Conservation (phyloP, 2,888 invertebrate genomes). For the Campoletis raptor region DNA sequence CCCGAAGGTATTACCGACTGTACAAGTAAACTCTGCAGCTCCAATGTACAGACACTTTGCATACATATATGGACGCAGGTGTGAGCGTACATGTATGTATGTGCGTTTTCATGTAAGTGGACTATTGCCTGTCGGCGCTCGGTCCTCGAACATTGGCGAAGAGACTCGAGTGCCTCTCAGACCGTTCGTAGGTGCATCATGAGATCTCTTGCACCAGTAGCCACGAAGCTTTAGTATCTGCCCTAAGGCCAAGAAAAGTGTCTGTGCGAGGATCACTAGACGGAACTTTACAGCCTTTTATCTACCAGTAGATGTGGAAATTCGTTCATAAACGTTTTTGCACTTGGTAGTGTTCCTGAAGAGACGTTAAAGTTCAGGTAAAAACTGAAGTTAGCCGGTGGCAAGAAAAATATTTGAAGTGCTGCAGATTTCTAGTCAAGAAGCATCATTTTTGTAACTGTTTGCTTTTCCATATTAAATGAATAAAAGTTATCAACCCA, state of each 20-base stretch:
- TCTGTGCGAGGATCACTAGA: constrained; percentile 54
- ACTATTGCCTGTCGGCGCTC: constrained; percentile 52
- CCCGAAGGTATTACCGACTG: constrained; percentile 76
- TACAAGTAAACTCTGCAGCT: constrained; percentile 71
- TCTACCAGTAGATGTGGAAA: constrained; percentile 50
- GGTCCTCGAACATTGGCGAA: constrained; percentile 50
- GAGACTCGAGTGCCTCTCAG: constrained; percentile 43
- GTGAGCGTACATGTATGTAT: constrained; percentile 1
- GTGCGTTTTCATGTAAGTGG: constrained; percentile 41
- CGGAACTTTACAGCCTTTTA: constrained; percentile 53
- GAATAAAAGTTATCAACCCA: neutral
- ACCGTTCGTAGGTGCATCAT: constrained; percentile 51
- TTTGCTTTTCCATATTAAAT: neutral
- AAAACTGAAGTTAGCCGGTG: constrained; percentile 19
- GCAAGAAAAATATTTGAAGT: constrained; percentile 19
- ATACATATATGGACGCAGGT: constrained; percentile 8
- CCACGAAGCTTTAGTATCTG: constrained; percentile 40
- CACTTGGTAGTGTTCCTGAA: constrained; percentile 12
- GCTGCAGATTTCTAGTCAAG: neutral
- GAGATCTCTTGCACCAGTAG: constrained; percentile 27
- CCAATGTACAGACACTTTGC: constrained; percentile 28
- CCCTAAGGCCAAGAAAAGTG: constrained; percentile 60
- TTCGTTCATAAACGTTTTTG: constrained; percentile 49
- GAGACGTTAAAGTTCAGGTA: constrained; percentile 15
- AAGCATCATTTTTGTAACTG: constrained; percentile 19